Evolutionary conservation across 2,113 vertebrate species (phyloP), one percentile per base, ranked within the genome.

Genomic region (Ictidomys tridecemlineatus): DNA sequence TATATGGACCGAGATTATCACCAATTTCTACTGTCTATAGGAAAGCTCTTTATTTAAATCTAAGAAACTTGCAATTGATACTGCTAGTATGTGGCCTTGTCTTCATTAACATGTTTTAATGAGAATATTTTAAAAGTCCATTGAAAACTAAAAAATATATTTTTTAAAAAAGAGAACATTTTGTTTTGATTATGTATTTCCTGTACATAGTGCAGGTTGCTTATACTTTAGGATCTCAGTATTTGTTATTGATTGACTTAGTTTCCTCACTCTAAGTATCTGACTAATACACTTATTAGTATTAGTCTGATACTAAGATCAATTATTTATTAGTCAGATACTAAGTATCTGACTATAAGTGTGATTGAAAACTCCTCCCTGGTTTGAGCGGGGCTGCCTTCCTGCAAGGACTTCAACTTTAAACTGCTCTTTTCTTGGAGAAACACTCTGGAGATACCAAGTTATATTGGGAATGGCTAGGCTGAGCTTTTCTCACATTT

Each of bases 401-500:
- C 14, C 48, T 67, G 48, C 53, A 34, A 79, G 56, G 7, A 65
- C 42, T 26, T 92, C 28, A 72, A 34, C 37, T 58, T 77, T 42
- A 34, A 30, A 8, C 1, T 45, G 8, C 51, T 72, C 51, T 77
- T 48, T 80, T 58, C 63, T 73, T 86, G 24, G 26, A 82, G 30
- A 85, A 83, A 72, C 74, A 63, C 87, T 85, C 69, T 51, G 16
- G 87, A 96, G 93, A 87, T 77, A 5, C 74, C 61, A 26, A 8
- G 67, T 74, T 53, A n/a, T 61, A 20, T 0, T 28, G 73, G 92
- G 85, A 91, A 51, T 39, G 30, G 34, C 51, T 42, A 34, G 61
- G 56, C 65, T 77, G 42, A 91, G 91, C 79, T 96, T 94, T 91
- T 83, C 84, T 79, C 80, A 20, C 91, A 30, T 89, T 78, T 63